Evolutionary conservation across 2,113 vertebrate species (phyloP), one percentile per base, ranked within the genome.

Genomic region (Callipepla squamata): DNA sequence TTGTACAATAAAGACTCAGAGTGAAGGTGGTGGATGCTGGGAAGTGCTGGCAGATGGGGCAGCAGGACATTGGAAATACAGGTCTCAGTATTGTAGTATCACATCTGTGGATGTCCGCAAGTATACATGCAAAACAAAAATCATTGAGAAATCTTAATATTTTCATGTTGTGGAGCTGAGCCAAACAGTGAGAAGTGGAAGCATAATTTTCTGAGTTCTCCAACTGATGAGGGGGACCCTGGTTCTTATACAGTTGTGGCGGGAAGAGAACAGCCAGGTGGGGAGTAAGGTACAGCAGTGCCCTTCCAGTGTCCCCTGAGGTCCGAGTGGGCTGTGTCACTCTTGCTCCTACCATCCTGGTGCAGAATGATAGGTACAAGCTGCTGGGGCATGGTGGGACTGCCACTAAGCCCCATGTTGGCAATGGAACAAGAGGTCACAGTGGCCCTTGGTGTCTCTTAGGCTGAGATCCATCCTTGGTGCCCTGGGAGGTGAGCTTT

Each of bases 201-300:
- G 40, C 4, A 9, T 40, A 2, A 1, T 68, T 44, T 83, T 61
- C 65, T 51, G 25, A 5, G 8, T 30, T 7, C 8, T 78, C 9
- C 26, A 45, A 68, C 30, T 57, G 70, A 11, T 4, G 50, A 36
- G 21, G 72, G 38, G 5, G 22, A 34, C 55, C 28, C 13, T 21
- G 0, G 0, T 50, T 63, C 44, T 68, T 6, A 1, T 11, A 2
- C 0, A 7, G 47, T 48, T 58, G 36, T 48, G 30, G 1, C 0
- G 53, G 34, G 67, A 38, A 58, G n/a, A 4, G 22, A 36, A 61
- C 16, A 26, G 21, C 34, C 9, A 20, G 34, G 38, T 22, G 19
- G 65, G 53, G 45, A 73, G 42, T 16, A 9, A 73, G 34, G 63
- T 68, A 19, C 2, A 28, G 42, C 32, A 34, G 34, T 13, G 40